These are phyloP conservation scores for Salvator merianae DNA, from an alignment of 2,113 vertebrate genomes.

Conservation along the genomic window DNA sequence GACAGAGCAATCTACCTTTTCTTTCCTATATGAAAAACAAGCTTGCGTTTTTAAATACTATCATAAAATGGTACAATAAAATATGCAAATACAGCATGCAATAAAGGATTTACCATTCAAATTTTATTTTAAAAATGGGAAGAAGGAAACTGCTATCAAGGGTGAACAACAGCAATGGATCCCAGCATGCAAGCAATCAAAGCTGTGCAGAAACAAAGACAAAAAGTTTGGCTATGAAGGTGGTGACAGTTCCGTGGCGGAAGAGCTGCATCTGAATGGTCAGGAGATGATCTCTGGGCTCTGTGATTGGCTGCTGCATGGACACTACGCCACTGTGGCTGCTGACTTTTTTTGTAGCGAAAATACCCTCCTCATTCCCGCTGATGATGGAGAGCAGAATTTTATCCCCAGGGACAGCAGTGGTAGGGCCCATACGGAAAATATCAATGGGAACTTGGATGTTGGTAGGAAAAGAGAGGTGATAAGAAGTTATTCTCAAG, in stretches of 20 bases:
- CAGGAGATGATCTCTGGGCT: constrained; percentile 89
- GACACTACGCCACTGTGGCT: constrained; percentile 86
- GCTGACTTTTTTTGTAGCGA: constrained; percentile 81
- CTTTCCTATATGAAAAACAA: too few species aligned
- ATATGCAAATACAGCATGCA: constrained; percentile 60
- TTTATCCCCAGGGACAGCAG: constrained; percentile 84
- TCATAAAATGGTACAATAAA: constrained; percentile 36
- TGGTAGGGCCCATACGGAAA: constrained; percentile 97
- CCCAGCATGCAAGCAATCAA: constrained; percentile 66
- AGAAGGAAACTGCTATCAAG: constrained; percentile 23
- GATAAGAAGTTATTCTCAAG: constrained; percentile 97
- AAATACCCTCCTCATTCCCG: constrained; percentile 91
- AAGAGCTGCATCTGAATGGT: constrained; percentile 88
- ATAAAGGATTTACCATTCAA: not conserved
- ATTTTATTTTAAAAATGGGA: constrained; percentile 72
- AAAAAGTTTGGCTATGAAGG: constrained; percentile 88
- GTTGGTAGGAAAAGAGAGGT: constrained; percentile 97
- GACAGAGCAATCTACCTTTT: too few species aligned
- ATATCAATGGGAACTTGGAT: constrained; percentile 90
- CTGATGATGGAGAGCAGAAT: constrained; percentile 87
- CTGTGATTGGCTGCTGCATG: constrained; percentile 81
- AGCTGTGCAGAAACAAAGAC: constrained; percentile 91
- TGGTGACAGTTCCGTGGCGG: constrained; percentile 83
- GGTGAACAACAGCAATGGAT: constrained; percentile 17
- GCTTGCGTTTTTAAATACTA: not conserved